These are phyloP conservation scores for Actinemys pallida DNA, from an alignment of 2,113 vertebrate genomes.

Conservation along the genomic window DNA sequence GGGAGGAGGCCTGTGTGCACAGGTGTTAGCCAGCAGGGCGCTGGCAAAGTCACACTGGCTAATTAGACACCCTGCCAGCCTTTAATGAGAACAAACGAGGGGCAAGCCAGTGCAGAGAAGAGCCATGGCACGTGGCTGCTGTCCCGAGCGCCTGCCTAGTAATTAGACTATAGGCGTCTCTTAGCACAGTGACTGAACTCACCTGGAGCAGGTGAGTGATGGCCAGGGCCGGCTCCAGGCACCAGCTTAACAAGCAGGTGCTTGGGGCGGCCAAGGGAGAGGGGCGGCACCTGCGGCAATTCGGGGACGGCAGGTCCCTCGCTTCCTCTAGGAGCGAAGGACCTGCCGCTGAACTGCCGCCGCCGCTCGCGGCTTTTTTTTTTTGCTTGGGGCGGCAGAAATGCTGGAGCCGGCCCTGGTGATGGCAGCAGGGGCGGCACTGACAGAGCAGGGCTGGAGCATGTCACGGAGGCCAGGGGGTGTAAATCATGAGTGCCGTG, in stretches of 20 bases:
- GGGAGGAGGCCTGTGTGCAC: constrained; percentile 71
- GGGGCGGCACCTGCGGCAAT: no score
- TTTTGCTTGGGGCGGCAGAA: no score
- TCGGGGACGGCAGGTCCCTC: no score
- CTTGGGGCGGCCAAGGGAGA: no score
- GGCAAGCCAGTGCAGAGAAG: constrained; percentile 10
- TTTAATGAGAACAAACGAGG: constrained; percentile 77
- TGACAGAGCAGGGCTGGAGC: not conserved
- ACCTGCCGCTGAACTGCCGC: no score
- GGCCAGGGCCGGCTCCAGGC: no score
- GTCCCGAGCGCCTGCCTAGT: not conserved
- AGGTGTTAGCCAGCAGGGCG: constrained; percentile 77
- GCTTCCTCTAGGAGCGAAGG: no score
- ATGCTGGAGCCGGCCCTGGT: no score
- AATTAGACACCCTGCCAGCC: constrained; percentile 75
- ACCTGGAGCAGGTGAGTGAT: fast-evolving
- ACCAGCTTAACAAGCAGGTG: no score
- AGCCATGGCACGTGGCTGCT: not conserved
- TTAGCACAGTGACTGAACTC: fast-evolving
- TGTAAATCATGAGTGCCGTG: not conserved
- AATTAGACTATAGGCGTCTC: not conserved
- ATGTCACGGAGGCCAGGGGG: not conserved
- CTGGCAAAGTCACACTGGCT: constrained; percentile 64
- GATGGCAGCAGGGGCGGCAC: fast-evolving
- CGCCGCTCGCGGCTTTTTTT: no score